These are phyloP conservation scores for Heliconius ismenius DNA, from an alignment of 2,888 invertebrate species.

Conservation along the genomic window DNA sequence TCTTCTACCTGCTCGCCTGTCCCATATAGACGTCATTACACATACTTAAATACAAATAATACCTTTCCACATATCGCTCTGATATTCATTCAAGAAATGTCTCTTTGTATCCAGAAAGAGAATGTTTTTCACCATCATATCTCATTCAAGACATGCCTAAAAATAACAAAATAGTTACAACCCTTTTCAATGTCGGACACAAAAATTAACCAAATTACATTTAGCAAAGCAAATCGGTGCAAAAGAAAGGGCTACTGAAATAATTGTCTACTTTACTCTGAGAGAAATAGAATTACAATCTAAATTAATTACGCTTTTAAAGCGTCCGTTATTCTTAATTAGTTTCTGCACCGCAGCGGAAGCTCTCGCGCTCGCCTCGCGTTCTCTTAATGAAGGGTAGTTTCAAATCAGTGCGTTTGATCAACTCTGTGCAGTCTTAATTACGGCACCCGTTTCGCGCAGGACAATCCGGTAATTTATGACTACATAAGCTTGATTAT, in stretches of 20 bases:
- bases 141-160: slow-evolving; percentile 45
- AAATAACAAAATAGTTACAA: slow-evolving; percentile 54
- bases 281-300: slow-evolving; percentile 82
- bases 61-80: slow-evolving; percentile 59
- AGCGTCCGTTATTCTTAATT: slow-evolving; percentile 83
- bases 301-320: slow-evolving; percentile 83
- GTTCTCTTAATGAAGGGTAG: slow-evolving; percentile 81
- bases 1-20: slow-evolving; percentile 47
- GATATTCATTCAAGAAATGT: slow-evolving; percentile 4
- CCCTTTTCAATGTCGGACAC: slow-evolving; percentile 71
- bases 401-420: slow-evolving; percentile 83
- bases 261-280: slow-evolving; percentile 81
- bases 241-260: slow-evolving; percentile 81
- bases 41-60: slow-evolving; percentile 62
- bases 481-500: slow-evolving; percentile 83
- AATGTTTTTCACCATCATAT: slow-evolving; percentile 32
- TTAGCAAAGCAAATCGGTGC: slow-evolving; percentile 76
- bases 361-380: slow-evolving; percentile 69
- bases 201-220: slow-evolving; percentile 79
- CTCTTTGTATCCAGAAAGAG: neutral
- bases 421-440: slow-evolving; percentile 83
- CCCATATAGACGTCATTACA: slow-evolving; percentile 63
- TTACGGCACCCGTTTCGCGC: slow-evolving; percentile 80
- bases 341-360: slow-evolving; percentile 82
- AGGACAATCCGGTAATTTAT: slow-evolving; percentile 83